Evolutionary conservation across 1,140 invertebrate species (phyloP), one percentile per base, ranked within the genome.

Genomic region (Planococcus citri): DNA sequence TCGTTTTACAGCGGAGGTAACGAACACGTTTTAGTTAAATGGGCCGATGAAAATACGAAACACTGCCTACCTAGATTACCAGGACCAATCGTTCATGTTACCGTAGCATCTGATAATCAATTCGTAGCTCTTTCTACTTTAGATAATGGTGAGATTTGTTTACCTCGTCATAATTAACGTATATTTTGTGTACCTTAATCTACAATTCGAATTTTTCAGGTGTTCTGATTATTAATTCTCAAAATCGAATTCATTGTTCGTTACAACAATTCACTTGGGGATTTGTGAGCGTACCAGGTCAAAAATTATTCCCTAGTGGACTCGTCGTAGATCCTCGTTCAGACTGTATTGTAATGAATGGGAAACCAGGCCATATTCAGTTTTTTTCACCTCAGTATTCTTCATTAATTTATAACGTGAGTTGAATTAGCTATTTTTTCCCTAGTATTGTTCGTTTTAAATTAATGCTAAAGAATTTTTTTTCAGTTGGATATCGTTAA

Each of bases 21-120:
- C 69, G 92, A 94, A 78, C 84, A 84, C 76, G 88, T 90, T 0
- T 76, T 94, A 67, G 90, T 93, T 0, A 89, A 88, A 77, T 94
- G 91, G 92, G 78, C 82, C 58, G 68, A 83, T 76, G 73, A 78
- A 1, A 76, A 83, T 17, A 72, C 82, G 6, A 86, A 84, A 73
- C 78, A 82, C 24, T 91, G 86, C 78, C 73, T 92, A 60, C 91
- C 92, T 10, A 81, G 90, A 64, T 79, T 93, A 72, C 84, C 88
- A 8, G 83, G 86, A 10, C 82, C 86, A 1, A 86, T 93, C 33
- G 78, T 80, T 68, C 83, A 87, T 73, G 78, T 94, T n/a, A 79
- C 80, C 3, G 82, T 86, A 70, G 85, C 88, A 64, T 77, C 80
- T 51, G 83, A 86, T 73, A 89, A 88, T 77, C 78, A 80, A 20